Evolutionary conservation across 2,113 vertebrate species (phyloP), one percentile per base, ranked within the genome.

Genomic region (Eulemur rufifrons): DNA sequence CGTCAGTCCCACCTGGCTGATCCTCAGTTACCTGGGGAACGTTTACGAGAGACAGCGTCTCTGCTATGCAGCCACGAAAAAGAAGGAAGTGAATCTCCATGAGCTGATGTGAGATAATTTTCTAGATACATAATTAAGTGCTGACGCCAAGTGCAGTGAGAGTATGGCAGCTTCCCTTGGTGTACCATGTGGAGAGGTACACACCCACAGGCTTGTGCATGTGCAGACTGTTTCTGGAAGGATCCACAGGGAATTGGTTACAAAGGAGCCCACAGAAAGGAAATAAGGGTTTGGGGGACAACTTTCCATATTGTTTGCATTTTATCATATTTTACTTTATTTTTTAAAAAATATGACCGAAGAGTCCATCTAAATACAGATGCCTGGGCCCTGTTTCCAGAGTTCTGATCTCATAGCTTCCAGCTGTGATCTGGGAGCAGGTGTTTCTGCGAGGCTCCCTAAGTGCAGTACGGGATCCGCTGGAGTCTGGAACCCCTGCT

Each of bases 391-490:
- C 42, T 47, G 20, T n/a, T 94, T 94, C 81, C 29, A 15, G 68
- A 68, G 50, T 68, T 56, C 68, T 76, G 59, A 34, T 29, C 42
- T 47, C 15, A 0, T 17, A 0, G 0, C 56, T 83, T 29, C 45
- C 14, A 64, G 20, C n/a, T 54, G 59, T 69, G 52, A 42, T 32
- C 64, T 80, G 63, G 63, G 50, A 69, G 32, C 32, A 14, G 9
- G 23, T 50, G 17, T 13, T 27, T 59, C 34, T 37, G 12, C 0
- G 3, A 15, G 27, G 45, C 15, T 81, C 10, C 32, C 15, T 23
- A 20, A 18, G 39, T 27, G 50, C 15, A 7, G 20, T 3, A 3
- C 9, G 0, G 20, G 78, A 13, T 3, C 29, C 8, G 0, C 47
- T 59, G 11, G 69, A 59, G 29, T 47, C 63, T 6, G 6, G 10